Percentiles rank a stretch among this genome's conserved stretches.
Conservation (phyloP, 2,888 invertebrate genomes). For the Tanaodytes sp. region DNA sequence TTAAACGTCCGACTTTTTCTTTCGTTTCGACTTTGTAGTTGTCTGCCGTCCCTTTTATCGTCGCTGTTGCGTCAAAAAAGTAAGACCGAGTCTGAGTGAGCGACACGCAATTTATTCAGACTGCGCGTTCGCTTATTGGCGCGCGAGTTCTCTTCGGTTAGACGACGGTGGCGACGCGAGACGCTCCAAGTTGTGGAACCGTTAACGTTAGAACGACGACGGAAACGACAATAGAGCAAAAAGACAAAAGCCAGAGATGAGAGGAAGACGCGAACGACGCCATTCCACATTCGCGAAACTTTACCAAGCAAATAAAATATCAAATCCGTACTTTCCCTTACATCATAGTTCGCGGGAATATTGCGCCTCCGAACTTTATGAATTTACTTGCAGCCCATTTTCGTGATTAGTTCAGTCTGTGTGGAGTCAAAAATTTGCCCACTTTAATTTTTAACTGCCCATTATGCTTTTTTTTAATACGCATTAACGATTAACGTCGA, state of each 20-base stretch:
- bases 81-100: slow-evolving; percentile 52
- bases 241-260: slow-evolving; percentile 37
- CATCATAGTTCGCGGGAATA: background rate
- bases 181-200: slow-evolving; percentile 64
- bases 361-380: background rate
- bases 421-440: no score
- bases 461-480: no score
- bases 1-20: slow-evolving; percentile 46
- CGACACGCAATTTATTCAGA: slow-evolving; percentile 64
- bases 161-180: slow-evolving; percentile 60
- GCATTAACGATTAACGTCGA: no score
- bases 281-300: slow-evolving; percentile 37
- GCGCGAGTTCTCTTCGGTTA: slow-evolving; percentile 62
- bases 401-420: no score
- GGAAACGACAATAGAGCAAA: slow-evolving; percentile 42
- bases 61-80: slow-evolving; percentile 48
- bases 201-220: slow-evolving; percentile 41
- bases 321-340: slow-evolving; percentile 32
- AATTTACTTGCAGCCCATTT: no score
- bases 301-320: slow-evolving; percentile 42
- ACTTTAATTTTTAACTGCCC: no score
- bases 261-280: slow-evolving; percentile 31
- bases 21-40: slow-evolving; percentile 46
- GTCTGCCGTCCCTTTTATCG: slow-evolving; percentile 44
- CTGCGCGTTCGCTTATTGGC: slow-evolving; percentile 61